phyloP scores from a whole-genome alignment of 2,888 invertebrate genomes.

The Coleophora deauratella region DNA sequence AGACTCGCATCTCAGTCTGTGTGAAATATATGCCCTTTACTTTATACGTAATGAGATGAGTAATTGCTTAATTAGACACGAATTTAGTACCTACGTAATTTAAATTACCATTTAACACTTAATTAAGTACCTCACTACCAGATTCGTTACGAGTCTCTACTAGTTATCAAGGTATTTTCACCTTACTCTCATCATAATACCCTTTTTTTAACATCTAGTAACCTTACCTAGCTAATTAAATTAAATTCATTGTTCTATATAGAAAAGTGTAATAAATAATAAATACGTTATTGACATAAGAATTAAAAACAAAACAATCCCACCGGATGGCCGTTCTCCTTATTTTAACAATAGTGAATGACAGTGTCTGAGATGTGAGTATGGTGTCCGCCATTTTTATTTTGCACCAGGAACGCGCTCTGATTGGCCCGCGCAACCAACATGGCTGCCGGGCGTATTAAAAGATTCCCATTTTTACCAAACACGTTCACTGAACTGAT shows the following conservation, averaged over 20 bases:
- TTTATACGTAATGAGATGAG: constrained; percentile 28
- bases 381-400: constrained; percentile 52
- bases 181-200: too few relatives aligned
- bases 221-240: too few relatives aligned
- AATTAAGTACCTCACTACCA: too few relatives aligned
- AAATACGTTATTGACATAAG: too few relatives aligned
- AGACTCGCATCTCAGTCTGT: constrained; percentile 35
- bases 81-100: constrained; percentile 2
- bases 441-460: constrained; percentile 49
- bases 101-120: neutral
- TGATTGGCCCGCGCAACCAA: constrained; percentile 53
- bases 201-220: too few relatives aligned
- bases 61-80: constrained; percentile 7
- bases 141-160: too few relatives aligned
- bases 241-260: too few relatives aligned
- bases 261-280: too few relatives aligned
- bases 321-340: constrained; percentile 30
- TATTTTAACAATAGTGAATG: constrained; percentile 47
- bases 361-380: constrained; percentile 29
- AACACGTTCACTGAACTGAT: constrained; percentile 20
- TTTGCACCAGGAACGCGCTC: constrained; percentile 30
- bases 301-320: constrained; percentile 4
- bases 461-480: constrained; percentile 26
- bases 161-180: too few relatives aligned
- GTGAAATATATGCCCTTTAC: constrained; percentile 37